Base-by-base conservation (phyloP, 2,113 vertebrate species). In the Psephotus haematonotus region DNA sequence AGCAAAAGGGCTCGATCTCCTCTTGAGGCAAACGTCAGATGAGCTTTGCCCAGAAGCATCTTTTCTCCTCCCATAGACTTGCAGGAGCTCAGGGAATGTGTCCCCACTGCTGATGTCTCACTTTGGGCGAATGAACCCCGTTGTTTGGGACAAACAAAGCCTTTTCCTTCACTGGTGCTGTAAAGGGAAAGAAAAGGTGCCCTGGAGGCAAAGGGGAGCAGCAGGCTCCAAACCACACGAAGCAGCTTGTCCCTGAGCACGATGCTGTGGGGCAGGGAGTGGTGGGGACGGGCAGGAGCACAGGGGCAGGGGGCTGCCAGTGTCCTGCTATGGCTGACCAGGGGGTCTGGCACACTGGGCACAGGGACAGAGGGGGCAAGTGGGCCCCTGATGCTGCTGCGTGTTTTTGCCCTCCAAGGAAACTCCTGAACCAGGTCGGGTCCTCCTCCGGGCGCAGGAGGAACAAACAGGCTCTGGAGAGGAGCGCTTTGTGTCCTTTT, bases 401-500 rank as follows among this genome's bases (percentile, higher is more conserved):
- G 55, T 88, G 25, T 77, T 91, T 88, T 53, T 91, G 65, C 91
- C 79, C 82, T 94, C 72, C 83, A 75, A 71, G 86, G 87, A 90
- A 94, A 90, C 50, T 92, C 83, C 82, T 59, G 60, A 63, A n/a
- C 39, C 33, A 23, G 59, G 15, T 24, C 15, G 3, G 39, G 27
- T 52, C 50, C 49, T 81, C 39, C 47, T 79, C 7, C 59, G 43
- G 55, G 62, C 47, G 5, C 8, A 31, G 25, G 15, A 44, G 43
- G 13, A 15, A 81, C 22, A 90, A 63, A 46, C 70, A 82, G 11
- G 37, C 57, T 77, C 43, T 10, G 60, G 62, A 76, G 70, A 69
- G 57, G 92, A 86, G 77, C 68, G 7, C 16, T 68, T 92, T 57
- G 63, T 96, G 77, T 93, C 98, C 98, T 98, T 98, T 97, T 97